phyloP scores from a whole-genome alignment of 1,140 invertebrate genomes.

The Asbolus verrucosus region DNA sequence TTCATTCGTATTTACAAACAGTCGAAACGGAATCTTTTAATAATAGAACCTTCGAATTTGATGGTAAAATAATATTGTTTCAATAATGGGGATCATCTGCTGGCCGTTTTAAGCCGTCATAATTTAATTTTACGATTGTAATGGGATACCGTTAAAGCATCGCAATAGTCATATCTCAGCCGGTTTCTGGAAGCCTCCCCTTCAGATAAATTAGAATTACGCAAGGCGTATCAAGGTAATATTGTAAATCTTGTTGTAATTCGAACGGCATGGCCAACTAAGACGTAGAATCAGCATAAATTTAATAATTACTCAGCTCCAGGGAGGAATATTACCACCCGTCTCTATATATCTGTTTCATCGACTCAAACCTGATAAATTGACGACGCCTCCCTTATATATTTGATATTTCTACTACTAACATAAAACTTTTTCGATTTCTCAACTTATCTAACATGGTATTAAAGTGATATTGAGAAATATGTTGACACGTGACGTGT shows the following conservation, averaged over 20 bases:
- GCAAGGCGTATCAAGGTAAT: conserved; percentile 66
- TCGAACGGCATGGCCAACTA: conserved; percentile 64
- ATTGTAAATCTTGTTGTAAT: conserved; percentile 67
- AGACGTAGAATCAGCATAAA: conserved; percentile 68
- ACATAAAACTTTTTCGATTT: conserved; percentile 51
- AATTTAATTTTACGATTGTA: conserved; percentile 63
- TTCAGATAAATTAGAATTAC: conserved; percentile 66
- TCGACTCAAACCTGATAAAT: conserved; percentile 36
- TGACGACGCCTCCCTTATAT: neutral
- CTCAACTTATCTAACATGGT: conserved; percentile 46
- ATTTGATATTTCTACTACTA: conserved; percentile 22
- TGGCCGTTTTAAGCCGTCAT: conserved; percentile 59
- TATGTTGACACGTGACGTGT: conserved; percentile 50
- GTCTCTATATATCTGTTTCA: conserved; percentile 22
- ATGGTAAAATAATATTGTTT: conserved; percentile 43
- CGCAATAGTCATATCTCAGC: conserved; percentile 62
- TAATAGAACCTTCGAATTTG: conserved; percentile 21
- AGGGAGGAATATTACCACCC: conserved; percentile 57
- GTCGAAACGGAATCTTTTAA: conserved; percentile 36
- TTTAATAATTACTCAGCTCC: conserved; percentile 65
- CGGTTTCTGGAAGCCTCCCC: conserved; percentile 53
- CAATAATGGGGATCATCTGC: conserved; percentile 36
- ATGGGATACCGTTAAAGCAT: conserved; percentile 57
- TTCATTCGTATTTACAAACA: conserved; percentile 25
- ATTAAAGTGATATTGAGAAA: conserved; percentile 50